A percentile compares a stretch with the other conserved stretches of the same genome.
Evolutionary conservation across 2,888 invertebrate genomes (phyloP).

Genomic region (Platycheirus albimanus): DNA sequence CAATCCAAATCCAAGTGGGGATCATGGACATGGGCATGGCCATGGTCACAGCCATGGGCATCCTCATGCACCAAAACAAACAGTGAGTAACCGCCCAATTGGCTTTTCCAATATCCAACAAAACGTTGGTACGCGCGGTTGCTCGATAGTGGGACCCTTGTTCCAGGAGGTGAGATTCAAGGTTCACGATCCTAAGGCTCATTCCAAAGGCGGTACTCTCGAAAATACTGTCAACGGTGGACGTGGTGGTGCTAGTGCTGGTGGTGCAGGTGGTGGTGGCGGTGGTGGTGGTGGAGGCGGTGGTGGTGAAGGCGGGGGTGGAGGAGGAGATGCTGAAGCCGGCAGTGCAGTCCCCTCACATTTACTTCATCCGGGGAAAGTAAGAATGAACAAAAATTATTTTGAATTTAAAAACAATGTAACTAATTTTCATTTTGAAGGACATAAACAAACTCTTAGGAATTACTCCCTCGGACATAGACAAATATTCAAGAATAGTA

Average conservation of each 20-base stretch:
- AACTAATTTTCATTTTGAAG: slow-evolving; percentile 78
- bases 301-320: slow-evolving; percentile 78
- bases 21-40: slow-evolving; percentile 83
- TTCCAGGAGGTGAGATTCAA: slow-evolving; percentile 97
- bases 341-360: slow-evolving; percentile 85
- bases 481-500: slow-evolving; percentile 98
- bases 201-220: slow-evolving; percentile 95
- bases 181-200: slow-evolving; percentile 96
- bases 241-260: slow-evolving; percentile 86
- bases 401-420: background rate
- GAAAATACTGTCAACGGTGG: slow-evolving; percentile 95
- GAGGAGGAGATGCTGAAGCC: slow-evolving; percentile 84
- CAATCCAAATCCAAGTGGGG: slow-evolving; percentile 89
- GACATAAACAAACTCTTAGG: slow-evolving; percentile 96
- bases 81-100: slow-evolving; percentile 84
- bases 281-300: slow-evolving; percentile 77
- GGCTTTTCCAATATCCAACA: slow-evolving; percentile 83
- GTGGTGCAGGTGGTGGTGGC: slow-evolving; percentile 83
- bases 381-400: slow-evolving; percentile 77
- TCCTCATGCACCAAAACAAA: slow-evolving; percentile 83
- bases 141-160: slow-evolving; percentile 86
- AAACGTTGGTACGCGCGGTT: slow-evolving; percentile 84
- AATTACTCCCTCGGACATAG: slow-evolving; percentile 98
- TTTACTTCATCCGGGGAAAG: slow-evolving; percentile 93
- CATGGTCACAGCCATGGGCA: slow-evolving; percentile 83